phyloP scores from a whole-genome alignment of 2,888 invertebrate genomes.

The Xestia sexstrigata region DNA sequence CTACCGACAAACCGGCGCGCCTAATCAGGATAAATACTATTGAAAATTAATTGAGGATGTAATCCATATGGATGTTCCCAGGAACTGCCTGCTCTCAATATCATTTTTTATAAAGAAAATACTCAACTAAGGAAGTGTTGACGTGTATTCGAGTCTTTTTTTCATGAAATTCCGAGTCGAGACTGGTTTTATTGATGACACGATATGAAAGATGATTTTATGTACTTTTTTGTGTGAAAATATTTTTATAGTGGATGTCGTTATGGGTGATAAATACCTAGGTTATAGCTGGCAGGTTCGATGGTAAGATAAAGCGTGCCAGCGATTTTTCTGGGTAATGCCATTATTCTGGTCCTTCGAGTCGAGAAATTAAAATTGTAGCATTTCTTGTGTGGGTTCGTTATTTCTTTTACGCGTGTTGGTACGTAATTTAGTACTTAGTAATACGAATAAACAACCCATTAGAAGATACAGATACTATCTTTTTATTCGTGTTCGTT shows the following conservation, averaged over 20 bases:
- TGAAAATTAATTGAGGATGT: conserved; percentile 77
- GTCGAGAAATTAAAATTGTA: conserved; percentile 55
- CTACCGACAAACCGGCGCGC: conserved; percentile 53
- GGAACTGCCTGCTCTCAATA: conserved; percentile 65
- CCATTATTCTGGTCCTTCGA: conserved; percentile 28
- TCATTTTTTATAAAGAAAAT: conserved; percentile 61
- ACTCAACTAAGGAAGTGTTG: conserved; percentile 60
- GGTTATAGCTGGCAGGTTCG: conserved; percentile 37
- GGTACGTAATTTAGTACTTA: conserved; percentile 24
- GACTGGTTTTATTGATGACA: conserved; percentile 57
- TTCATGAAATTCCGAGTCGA: conserved; percentile 48
- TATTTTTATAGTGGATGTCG: conserved; percentile 52
- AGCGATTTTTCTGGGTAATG: conserved; percentile 58
- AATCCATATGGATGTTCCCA: conserved; percentile 72
- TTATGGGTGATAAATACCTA: conserved; percentile 64
- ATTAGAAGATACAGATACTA: conserved; percentile 4
- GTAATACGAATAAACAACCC: conserved; percentile 12
- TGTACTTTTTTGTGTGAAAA: conserved; percentile 54
- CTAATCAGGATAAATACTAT: conserved; percentile 76
- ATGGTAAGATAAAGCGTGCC: conserved; percentile 49
- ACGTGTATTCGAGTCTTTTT: conserved; percentile 51
- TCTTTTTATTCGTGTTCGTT: neutral
- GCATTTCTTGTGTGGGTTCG: conserved; percentile 32
- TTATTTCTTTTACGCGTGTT: conserved; percentile 31
- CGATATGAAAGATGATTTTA: conserved; percentile 57